Percentiles rank a stretch among this genome's conserved stretches.
Evolutionary conservation across 2,113 vertebrate species (phyloP).

Genomic region (Tautogolabrus adspersus): DNA sequence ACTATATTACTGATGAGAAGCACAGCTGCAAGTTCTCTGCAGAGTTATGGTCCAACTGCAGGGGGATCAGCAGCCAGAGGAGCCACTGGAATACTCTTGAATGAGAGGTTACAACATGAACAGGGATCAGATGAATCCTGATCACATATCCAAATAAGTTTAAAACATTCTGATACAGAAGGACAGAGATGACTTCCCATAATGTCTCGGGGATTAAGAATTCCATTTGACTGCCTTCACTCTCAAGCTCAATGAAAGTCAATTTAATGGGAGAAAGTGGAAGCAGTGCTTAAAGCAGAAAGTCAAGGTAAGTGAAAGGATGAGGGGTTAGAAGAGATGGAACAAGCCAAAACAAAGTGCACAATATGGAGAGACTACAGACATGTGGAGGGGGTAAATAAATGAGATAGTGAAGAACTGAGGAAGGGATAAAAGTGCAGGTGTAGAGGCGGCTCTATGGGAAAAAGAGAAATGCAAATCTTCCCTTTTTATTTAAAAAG

Average conservation of each 20-base stretch:
- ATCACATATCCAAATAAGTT: constrained; percentile 24
- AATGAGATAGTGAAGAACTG: constrained; percentile 14
- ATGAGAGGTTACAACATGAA: background rate
- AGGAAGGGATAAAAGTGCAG: constrained; percentile 22
- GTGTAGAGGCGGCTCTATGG: constrained; percentile 13
- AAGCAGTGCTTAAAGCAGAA: constrained; percentile 12
- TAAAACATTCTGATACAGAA: constrained; percentile 2
- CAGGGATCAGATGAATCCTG: constrained; percentile 25
- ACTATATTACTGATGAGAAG: constrained; percentile 17
- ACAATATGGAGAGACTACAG: background rate
- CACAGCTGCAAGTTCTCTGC: constrained; percentile 41
- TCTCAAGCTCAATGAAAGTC: background rate
- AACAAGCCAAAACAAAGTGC: constrained; percentile 14
- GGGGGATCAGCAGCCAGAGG: constrained; percentile 35
- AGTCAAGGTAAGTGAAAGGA: constrained; percentile 6
- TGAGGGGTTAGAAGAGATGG: background rate
- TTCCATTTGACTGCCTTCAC: background rate
- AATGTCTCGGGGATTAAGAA: constrained; percentile 23
- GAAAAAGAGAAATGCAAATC: constrained; percentile 59
- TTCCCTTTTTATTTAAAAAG: constrained; percentile 48
- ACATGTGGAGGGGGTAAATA: constrained; percentile 18
- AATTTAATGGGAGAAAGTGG: constrained; percentile 1
- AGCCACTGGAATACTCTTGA: constrained; percentile 14
- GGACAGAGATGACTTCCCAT: background rate
- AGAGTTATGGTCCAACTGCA: constrained; percentile 40